phyloP scores from a whole-genome alignment of 2,797 vertebrate genomes.

The Danio jaintianensis region DNA sequence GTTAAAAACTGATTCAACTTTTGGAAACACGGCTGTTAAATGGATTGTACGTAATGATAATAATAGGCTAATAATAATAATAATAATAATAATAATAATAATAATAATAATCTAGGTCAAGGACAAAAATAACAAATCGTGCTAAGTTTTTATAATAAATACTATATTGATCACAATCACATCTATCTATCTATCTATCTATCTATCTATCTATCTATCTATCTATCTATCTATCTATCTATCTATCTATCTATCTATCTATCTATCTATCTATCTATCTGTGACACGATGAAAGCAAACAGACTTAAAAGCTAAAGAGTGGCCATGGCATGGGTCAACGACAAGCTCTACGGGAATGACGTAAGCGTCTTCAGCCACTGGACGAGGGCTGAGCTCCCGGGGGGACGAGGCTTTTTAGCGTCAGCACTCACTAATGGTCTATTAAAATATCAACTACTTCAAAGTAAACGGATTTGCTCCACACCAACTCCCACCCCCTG shows the following conservation, averaged over 20 bases:
- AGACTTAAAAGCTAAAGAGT: background rate
- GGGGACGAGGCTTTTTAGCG: constrained; percentile 67
- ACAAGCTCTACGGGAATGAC: constrained; percentile 50
- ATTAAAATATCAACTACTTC: constrained; percentile 75
- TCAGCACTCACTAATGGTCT: constrained; percentile 72
- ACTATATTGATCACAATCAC: too few relatives aligned
- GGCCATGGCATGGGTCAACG: constrained; percentile 25
- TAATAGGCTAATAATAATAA: too few relatives aligned
- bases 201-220: constrained; percentile 43
- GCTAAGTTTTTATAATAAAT: too few relatives aligned
- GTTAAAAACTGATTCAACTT: background rate
- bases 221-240: constrained; percentile 32
- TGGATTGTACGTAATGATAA: too few relatives aligned
- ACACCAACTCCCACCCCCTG: constrained; percentile 64
- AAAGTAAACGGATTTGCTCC: constrained; percentile 69
- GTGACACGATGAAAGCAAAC: background rate
- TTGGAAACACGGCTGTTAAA: background rate
- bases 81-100: background rate
- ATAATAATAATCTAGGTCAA: background rate
- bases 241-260: background rate
- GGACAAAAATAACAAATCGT: too few relatives aligned
- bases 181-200: constrained; percentile 39
- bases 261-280: background rate
- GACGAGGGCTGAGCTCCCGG: constrained; percentile 54
- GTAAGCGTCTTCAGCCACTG: constrained; percentile 59